These are phyloP conservation scores for Molossus molossus DNA, from an alignment of 2,797 vertebrate species.

Conservation along the genomic window DNA sequence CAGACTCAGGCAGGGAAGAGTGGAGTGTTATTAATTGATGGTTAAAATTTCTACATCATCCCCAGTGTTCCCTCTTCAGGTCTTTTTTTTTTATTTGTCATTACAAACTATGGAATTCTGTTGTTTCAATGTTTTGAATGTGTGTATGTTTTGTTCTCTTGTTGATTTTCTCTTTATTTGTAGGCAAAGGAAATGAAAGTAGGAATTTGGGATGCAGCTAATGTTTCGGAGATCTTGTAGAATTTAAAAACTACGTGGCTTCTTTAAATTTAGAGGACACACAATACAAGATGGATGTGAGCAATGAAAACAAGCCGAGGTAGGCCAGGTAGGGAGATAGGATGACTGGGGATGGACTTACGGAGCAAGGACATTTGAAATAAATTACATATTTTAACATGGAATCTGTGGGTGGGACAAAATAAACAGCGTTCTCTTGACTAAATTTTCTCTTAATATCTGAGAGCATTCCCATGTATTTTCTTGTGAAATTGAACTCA, in stretches of 20 bases:
- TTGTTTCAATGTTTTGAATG: background rate
- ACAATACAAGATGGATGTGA: background rate
- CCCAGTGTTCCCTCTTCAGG: background rate
- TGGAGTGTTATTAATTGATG: background rate
- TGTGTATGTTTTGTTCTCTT: background rate
- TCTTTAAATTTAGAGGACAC: slow-evolving; percentile 39
- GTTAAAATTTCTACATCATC: background rate
- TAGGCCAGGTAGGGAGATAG: background rate
- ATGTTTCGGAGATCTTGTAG: slow-evolving; percentile 38
- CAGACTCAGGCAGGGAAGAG: background rate
- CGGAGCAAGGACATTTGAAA: slow-evolving; percentile 18
- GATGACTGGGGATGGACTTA: background rate
- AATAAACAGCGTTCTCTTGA: slow-evolving; percentile 24
- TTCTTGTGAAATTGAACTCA: slow-evolving; percentile 58
- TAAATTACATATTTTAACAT: slow-evolving; percentile 50
- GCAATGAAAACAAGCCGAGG: background rate
- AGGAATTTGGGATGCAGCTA: background rate
- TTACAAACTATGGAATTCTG: background rate
- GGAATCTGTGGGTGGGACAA: background rate
- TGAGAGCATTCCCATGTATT: background rate
- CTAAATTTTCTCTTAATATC: background rate
- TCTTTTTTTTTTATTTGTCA: background rate
- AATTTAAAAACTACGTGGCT: background rate
- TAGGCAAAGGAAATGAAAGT: slow-evolving; percentile 45
- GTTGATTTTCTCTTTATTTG: background rate